phyloP scores from a whole-genome alignment of 2,797 vertebrate genomes.

The Cryptoblepharus egeriae region DNA sequence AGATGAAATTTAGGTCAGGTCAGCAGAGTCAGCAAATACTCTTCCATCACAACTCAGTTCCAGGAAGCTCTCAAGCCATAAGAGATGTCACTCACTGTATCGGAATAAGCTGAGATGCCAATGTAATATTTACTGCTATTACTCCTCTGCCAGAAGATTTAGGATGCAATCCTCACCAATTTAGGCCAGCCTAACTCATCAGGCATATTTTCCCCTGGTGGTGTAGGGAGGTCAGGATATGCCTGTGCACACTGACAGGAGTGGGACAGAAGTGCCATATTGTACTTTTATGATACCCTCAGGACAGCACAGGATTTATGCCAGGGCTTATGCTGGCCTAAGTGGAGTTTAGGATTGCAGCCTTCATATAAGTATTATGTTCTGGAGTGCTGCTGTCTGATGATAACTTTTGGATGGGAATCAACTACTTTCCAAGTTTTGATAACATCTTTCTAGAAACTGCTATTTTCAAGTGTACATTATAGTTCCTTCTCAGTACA shows the following conservation, averaged over 20 bases:
- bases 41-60: neutral
- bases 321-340: no score
- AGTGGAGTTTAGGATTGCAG: no score
- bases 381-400: neutral
- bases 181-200: no score
- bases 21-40: neutral
- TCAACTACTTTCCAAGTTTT: neutral
- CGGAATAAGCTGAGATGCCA: neutral
- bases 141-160: neutral
- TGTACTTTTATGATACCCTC: no score
- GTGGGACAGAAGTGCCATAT: no score
- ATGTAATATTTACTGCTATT: neutral
- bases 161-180: no score
- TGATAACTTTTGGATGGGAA: neutral
- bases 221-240: no score
- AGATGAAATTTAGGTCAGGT: neutral
- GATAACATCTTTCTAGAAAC: neutral
- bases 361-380: neutral
- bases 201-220: no score
- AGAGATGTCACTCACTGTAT: neutral
- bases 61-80: neutral
- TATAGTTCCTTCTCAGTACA: neutral
- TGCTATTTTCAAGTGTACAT: neutral
- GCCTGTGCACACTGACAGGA: no score
- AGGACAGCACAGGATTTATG: no score